Evolutionary conservation across 2,797 vertebrate genomes (phyloP).

Genomic region (Euphonia xanthogaster): DNA sequence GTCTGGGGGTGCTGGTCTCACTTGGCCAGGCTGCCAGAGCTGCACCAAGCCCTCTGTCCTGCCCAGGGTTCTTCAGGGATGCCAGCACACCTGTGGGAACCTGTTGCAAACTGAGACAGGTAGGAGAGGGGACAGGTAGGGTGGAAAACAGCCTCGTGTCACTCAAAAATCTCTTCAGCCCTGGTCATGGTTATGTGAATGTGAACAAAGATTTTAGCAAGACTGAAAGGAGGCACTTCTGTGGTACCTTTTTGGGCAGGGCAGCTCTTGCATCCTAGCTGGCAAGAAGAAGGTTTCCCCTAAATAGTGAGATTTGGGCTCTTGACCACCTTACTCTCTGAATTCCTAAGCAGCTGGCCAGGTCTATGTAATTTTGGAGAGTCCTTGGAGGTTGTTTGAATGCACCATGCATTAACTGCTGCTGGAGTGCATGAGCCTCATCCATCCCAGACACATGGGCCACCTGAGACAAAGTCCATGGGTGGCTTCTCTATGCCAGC

Average conservation of each 20-base stretch:
- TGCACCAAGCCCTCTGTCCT: background rate
- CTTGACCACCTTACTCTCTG: background rate
- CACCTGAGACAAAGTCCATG: background rate
- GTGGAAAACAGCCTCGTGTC: background rate
- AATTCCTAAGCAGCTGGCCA: background rate
- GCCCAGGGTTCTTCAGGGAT: background rate
- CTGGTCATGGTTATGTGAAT: background rate
- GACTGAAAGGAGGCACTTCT: background rate
- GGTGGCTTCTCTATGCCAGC: background rate
- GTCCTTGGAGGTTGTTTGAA: background rate
- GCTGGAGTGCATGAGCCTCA: background rate
- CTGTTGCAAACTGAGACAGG: background rate
- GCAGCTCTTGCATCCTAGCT: background rate
- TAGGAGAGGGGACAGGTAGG: background rate
- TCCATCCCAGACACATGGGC: background rate
- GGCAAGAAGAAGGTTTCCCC: background rate
- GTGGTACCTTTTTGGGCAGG: background rate
- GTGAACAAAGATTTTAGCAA: background rate
- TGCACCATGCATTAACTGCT: background rate
- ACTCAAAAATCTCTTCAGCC: background rate
- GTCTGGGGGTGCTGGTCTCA: background rate
- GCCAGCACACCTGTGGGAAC: rapidly evolving
- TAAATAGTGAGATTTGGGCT: background rate
- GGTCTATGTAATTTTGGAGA: background rate
- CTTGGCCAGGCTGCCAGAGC: background rate